Conservation (phyloP, 2,888 invertebrate genomes). For the Syrista parreyssii region DNA sequence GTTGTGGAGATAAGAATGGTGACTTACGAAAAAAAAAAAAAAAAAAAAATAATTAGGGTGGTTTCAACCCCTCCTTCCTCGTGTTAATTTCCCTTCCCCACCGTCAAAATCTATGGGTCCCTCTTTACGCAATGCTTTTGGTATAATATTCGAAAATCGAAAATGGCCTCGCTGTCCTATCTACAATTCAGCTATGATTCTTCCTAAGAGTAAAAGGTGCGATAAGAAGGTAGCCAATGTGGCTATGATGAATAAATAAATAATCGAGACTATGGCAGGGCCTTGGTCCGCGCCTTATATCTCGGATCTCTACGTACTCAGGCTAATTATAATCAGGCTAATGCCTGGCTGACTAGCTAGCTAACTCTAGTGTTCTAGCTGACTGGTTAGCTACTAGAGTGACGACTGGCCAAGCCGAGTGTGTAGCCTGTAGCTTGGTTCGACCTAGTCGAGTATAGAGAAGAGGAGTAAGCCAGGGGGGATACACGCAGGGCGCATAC, state of each 20-base stretch:
- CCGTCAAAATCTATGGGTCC: no score
- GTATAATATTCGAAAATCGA: not conserved
- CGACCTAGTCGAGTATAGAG: not conserved
- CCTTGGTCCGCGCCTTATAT: constrained; percentile 54
- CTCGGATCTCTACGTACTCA: constrained; percentile 63
- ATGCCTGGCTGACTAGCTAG: constrained; percentile 53
- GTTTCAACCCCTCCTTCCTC: not conserved
- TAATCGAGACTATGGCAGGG: constrained; percentile 24
- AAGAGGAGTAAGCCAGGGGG: not conserved
- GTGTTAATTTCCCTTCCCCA: not conserved
- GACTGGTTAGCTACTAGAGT: constrained; percentile 25
- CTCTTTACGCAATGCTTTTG: not conserved
- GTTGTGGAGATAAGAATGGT: not conserved
- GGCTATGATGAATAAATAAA: constrained; percentile 23
- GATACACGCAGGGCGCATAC: constrained; percentile 14
- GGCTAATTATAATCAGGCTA: constrained; percentile 67
- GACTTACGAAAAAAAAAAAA: not conserved
- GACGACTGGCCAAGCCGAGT: constrained; percentile 24
- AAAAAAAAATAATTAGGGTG: not conserved
- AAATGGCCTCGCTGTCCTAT: not conserved
- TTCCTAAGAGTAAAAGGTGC: not conserved
- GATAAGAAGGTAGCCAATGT: constrained; percentile 14
- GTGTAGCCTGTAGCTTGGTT: not conserved
- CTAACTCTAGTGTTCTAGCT: constrained; percentile 10
- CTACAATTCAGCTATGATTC: not conserved